These are phyloP conservation scores for Harpalus rufipes DNA, from an alignment of 2,888 invertebrate genomes.

Conservation along the genomic window DNA sequence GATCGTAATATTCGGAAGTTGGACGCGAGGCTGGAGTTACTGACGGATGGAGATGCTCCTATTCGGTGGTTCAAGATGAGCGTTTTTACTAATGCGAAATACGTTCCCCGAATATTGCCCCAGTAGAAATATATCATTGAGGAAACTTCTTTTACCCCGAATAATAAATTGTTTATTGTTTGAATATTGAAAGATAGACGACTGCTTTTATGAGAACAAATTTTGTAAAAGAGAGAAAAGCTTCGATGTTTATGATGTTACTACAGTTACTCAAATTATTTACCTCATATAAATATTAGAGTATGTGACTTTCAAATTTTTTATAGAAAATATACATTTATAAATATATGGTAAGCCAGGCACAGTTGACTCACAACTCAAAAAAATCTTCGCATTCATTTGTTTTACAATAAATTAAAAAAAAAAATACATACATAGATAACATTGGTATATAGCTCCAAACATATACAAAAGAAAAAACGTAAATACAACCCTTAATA, in stretches of 20 bases:
- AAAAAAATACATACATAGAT: too few species aligned
- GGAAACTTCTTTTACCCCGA: conserved; percentile 36
- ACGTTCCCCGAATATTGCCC: conserved; percentile 26
- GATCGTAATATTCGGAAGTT: conserved; percentile 51
- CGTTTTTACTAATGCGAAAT: conserved; percentile 42
- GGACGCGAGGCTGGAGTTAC: conserved; percentile 17
- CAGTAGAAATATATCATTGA: conserved; percentile 14
- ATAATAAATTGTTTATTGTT: conserved; percentile 53
- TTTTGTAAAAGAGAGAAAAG: neutral
- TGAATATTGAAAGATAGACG: conserved; percentile 23
- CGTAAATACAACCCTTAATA: too few species aligned
- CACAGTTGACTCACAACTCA: too few species aligned
- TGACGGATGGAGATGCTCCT: conserved; percentile 17
- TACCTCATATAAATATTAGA: too few species aligned
- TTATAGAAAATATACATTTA: too few species aligned
- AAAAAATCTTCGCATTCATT: too few species aligned
- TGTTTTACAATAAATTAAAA: too few species aligned
- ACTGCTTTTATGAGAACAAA: neutral
- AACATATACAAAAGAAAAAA: too few species aligned
- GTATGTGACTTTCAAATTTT: too few species aligned
- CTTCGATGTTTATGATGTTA: neutral
- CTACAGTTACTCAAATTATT: too few species aligned
- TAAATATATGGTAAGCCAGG: too few species aligned
- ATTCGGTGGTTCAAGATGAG: neutral
- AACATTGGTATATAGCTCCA: too few species aligned